These are phyloP conservation scores for Heliconius hortense DNA, from an alignment of 2,888 invertebrate species.

Conservation along the genomic window DNA sequence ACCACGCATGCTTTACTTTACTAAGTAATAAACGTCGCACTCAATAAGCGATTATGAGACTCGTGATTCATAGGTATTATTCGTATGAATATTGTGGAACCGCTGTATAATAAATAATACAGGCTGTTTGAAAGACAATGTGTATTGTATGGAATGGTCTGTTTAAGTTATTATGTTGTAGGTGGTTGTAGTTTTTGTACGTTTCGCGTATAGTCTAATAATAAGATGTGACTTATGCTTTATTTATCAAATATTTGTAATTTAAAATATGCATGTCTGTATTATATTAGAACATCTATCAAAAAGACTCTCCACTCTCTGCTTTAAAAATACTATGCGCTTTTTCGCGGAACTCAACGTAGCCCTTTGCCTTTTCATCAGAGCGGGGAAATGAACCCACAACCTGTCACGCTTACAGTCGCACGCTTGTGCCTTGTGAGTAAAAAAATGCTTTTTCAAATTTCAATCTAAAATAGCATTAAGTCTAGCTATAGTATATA, in stretches of 20 bases:
- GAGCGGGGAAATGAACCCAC: no score
- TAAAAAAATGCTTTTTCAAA: not conserved
- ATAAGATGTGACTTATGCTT: no score
- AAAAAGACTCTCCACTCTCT: no score
- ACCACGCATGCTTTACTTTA: slow-evolving; percentile 54
- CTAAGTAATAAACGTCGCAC: slow-evolving; percentile 52
- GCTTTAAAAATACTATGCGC: no score
- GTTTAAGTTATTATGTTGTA: slow-evolving; percentile 5
- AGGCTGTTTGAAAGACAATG: not conserved
- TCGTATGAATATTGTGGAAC: slow-evolving; percentile 18
- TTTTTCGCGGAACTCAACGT: no score
- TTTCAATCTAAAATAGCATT: not conserved
- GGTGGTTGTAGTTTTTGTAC: not conserved
- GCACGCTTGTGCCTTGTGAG: no score
- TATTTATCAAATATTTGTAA: no score
- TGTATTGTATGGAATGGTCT: not conserved
- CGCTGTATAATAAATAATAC: slow-evolving; percentile 15
- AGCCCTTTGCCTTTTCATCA: no score
- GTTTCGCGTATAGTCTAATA: not conserved
- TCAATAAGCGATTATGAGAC: slow-evolving; percentile 11
- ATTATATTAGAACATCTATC: no score
- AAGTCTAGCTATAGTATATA: not conserved
- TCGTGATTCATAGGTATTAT: slow-evolving; percentile 16
- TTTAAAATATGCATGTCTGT: no score
- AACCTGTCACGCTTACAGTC: no score